Evolutionary conservation across 1,140 invertebrate species (phyloP), one percentile per base, ranked within the genome.

Genomic region (Eumaeus atala): DNA sequence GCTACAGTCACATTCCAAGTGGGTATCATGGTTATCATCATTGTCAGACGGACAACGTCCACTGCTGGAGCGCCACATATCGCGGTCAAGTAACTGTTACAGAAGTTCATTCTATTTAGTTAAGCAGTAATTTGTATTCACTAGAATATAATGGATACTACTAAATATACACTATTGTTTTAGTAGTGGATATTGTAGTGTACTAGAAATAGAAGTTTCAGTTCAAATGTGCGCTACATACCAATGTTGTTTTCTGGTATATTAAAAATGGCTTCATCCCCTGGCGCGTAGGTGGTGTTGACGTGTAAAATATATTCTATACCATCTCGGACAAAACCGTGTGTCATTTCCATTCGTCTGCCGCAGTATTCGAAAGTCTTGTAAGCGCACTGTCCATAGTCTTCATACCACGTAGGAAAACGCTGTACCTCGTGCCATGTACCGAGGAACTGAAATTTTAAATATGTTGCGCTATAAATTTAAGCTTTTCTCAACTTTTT

Each of bases 341-440:
- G 74, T 42, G 82, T 70, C 9, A 87, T 72, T 40, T 75, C 66
- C 1, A 87, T 64, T 0, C 57, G 50, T 38, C 76, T 64, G 0
- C 67, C 77, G 50, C 81, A 84, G 3, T 66, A 62, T 14, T 77
- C 63, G 8, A 87, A 59, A 0, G 66, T 36, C 42, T 81, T 82
- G 53, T 73, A 77, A 0, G 79, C 66, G 35, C 84, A 87, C 5
- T 67, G 50, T 0, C 74, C 74, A 28, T 64, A 42, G 0, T 66
- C 56, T 14, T 84, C 80, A 47, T 82, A 84, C 84, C 80, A 84
- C 8, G 62, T 53, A 8, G 80, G 79, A 38, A 73, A 79, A 2
- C 77, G 58, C 50, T 82, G 66, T 44, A 84, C 73, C n/a, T 77
- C 78, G 47, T 78, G 79, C 84, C 84, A 87, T 48, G 60, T 59